Percentiles rank a stretch among this genome's conserved stretches.
Conservation (phyloP, 2,797 vertebrate genomes). For the Centroberyx gerrardi region DNA sequence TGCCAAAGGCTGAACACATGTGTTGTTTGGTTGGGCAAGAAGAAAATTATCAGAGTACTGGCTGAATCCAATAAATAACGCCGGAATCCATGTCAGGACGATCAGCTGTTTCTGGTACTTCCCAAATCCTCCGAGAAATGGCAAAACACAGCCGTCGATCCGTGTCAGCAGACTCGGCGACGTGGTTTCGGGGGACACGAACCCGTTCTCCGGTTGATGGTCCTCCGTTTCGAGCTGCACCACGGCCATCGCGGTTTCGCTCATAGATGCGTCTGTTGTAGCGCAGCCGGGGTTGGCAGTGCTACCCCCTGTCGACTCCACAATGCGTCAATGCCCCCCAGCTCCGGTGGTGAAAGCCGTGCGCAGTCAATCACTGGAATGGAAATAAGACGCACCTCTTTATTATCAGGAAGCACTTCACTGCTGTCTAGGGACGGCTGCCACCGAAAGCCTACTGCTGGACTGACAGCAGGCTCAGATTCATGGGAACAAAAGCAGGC, state of each 20-base stretch:
- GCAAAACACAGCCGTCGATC: slow-evolving; percentile 91
- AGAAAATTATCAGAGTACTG: slow-evolving; percentile 96
- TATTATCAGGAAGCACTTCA: slow-evolving; percentile 76
- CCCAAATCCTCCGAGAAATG: slow-evolving; percentile 93
- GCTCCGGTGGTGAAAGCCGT: slow-evolving; percentile 71
- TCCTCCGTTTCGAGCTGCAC: slow-evolving; percentile 82
- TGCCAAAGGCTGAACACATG: slow-evolving; percentile 83
- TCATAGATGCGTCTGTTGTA: slow-evolving; percentile 73
- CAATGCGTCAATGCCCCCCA: slow-evolving; percentile 80
- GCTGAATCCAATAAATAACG: slow-evolving; percentile 96
- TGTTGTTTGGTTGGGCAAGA: slow-evolving; percentile 91
- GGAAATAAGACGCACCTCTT: slow-evolving; percentile 76
- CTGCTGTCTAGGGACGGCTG: slow-evolving; percentile 31
- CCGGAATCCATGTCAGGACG: slow-evolving; percentile 96
- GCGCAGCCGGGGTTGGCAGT: slow-evolving; percentile 78
- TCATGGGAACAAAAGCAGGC: slow-evolving; percentile 17
- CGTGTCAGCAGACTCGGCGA: slow-evolving; percentile 86
- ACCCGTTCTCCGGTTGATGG: slow-evolving; percentile 87
- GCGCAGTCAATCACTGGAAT: slow-evolving; percentile 76
- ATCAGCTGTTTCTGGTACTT: slow-evolving; percentile 94
- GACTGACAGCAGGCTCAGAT: slow-evolving; percentile 11
- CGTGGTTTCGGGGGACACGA: slow-evolving; percentile 81
- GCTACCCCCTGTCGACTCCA: slow-evolving; percentile 79
- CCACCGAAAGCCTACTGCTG: slow-evolving; percentile 18
- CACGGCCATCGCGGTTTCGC: slow-evolving; percentile 83